Base-by-base conservation (phyloP, 1,140 invertebrate genomes). In the Eupristina koningsbergeri region DNA sequence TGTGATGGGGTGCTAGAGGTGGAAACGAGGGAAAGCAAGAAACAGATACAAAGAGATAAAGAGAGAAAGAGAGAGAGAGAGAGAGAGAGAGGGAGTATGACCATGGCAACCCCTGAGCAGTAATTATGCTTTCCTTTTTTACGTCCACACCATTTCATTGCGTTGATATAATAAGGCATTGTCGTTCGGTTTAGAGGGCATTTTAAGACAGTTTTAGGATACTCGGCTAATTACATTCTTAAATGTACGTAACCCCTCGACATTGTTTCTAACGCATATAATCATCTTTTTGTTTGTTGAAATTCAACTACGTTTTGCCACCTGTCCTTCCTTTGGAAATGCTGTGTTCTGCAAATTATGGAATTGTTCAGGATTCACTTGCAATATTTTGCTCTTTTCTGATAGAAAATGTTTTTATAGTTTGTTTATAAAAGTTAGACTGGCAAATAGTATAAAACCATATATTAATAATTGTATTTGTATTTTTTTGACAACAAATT, bases 61-160 rank as follows among this genome's bases (percentile, higher is more conserved):
- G 7, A 36, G 41, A n/a, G n/a, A 76, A 36, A 88, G 87, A 86
- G 85, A 85, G 58, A 86, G 86, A 87, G 15, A 86, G 86, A 88
- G 67, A 71, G 22, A 41, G 36, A 71, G 67, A 71, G 19, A 71
- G 7, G 67, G 41, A n/a, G n/a, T n/a, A n/a, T n/a, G 67, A 80
- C 86, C 87, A 88, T 89, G 78, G 89, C 88, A 89, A 90, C 89
- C 89, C 89, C 89, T 88, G 85, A 87, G 83, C 88, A 86, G 88
- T 90, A 90, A 90, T 90, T 90, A 90, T 89, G 87, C 88, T 89
- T 90, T 90, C 87, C 87, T 89, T 89, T 84, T 90, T 89, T 90
- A 90, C 87, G 89, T 90, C 87, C 88, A 86, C 87, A 86, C 87
- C 89, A 90, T 90, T 90, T 90, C 89, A 90, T 89, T 88, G 86